Percentiles rank a stretch among this genome's conserved stretches.
phyloP scores from a whole-genome alignment of 2,797 vertebrate genomes.

The Pseudochirops cupreus region DNA sequence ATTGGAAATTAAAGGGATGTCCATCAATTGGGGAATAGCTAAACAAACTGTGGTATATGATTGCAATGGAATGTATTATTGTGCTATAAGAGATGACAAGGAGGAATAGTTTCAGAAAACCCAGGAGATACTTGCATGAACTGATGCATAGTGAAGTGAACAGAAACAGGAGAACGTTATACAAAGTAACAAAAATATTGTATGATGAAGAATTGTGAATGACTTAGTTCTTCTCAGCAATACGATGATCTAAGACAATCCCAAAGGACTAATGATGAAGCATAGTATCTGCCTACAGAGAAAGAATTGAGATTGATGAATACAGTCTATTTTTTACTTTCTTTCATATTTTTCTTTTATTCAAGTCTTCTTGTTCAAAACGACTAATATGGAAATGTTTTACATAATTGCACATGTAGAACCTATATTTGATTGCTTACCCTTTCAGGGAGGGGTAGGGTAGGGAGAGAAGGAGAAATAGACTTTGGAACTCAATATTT shows the following conservation, averaged over 20 bases:
- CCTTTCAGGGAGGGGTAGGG: neutral
- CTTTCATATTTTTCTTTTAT: neutral
- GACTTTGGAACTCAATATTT: neutral
- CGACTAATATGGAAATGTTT: neutral
- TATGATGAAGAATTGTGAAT: too few relatives aligned
- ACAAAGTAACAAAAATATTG: neutral
- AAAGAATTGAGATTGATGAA: neutral
- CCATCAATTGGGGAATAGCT: neutral
- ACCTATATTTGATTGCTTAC: neutral
- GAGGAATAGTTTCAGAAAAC: neutral
- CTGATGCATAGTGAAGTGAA: neutral
- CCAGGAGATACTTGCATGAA: neutral
- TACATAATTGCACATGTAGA: neutral
- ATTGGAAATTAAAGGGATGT: too few relatives aligned
- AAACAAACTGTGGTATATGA: neutral
- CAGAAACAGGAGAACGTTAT: neutral
- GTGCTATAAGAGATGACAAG: neutral
- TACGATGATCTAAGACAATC: neutral
- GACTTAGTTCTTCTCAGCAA: neutral
- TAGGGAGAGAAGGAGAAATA: too few relatives aligned
- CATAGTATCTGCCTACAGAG: neutral
- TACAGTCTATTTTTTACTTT: neutral
- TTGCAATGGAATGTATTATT: neutral
- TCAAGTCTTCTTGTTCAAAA: neutral
- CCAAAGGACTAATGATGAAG: neutral